phyloP scores from a whole-genome alignment of 2,797 vertebrate genomes.

The Notolabrus celidotus region DNA sequence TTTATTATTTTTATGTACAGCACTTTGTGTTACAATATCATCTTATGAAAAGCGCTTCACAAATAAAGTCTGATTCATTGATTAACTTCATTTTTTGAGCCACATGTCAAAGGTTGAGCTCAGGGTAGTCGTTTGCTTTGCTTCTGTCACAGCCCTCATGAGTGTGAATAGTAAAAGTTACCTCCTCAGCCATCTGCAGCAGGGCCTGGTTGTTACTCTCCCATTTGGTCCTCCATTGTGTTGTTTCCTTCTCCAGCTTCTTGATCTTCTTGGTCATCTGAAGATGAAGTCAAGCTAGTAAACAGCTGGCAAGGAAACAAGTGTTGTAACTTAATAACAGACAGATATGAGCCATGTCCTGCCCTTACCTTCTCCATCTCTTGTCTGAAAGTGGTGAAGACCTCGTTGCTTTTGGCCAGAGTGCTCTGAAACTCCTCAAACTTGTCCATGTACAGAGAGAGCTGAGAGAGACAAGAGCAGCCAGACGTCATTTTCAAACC shows the following conservation, averaged over 20 bases:
- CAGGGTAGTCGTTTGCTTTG: too few relatives aligned
- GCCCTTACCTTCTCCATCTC: slow-evolving; percentile 97
- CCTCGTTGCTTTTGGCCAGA: slow-evolving; percentile 98
- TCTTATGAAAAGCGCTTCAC: too few relatives aligned
- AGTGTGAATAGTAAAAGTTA: slow-evolving; percentile 56
- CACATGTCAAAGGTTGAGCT: too few relatives aligned
- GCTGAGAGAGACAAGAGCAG: slow-evolving; percentile 74
- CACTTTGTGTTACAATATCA: too few relatives aligned
- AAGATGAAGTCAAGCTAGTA: slow-evolving; percentile 9
- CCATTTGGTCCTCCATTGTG: slow-evolving; percentile 98
- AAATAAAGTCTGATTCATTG: too few relatives aligned
- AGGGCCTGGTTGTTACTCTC: slow-evolving; percentile 98
- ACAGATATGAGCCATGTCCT: not conserved
- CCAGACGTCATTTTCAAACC: not conserved
- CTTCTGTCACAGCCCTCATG: too few relatives aligned
- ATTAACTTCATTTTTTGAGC: too few relatives aligned
- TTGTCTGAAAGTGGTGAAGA: slow-evolving; percentile 98
- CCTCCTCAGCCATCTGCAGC: slow-evolving; percentile 99
- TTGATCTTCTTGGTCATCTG: slow-evolving; percentile 99
- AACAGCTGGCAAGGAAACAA: not conserved
- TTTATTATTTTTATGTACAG: too few relatives aligned
- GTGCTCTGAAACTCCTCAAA: slow-evolving; percentile 99
- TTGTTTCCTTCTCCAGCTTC: slow-evolving; percentile 98
- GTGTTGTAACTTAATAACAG: not conserved
- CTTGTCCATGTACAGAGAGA: slow-evolving; percentile 99